Evolutionary conservation across 64 coral and sea anemone species (phyloP), one percentile per base, ranked within the genome.

Genomic region (Montipora sp.): DNA sequence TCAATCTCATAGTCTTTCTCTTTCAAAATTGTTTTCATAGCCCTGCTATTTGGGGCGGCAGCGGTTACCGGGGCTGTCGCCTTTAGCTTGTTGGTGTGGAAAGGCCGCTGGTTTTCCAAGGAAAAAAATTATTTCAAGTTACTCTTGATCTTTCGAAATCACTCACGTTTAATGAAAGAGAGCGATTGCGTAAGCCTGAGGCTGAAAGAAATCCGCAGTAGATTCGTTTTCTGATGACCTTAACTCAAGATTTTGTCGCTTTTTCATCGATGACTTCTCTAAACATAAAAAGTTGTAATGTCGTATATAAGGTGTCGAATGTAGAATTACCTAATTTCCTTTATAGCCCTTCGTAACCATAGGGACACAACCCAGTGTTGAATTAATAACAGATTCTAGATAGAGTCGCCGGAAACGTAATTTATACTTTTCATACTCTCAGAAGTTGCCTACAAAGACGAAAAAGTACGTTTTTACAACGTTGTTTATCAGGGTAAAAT

Each of bases 31-130:
- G 12, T 18, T 78, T 77, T 78, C 18, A 19, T 78, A 78, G 75
- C 19, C 36, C 45, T 49, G 45, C 75, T 78, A n/a, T 78, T 78
- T 78, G 75, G 75, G 47, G 75, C 47, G 75, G 46, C 75, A 78
- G 46, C 75, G 50, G 23, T 27, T 27, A 3, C 71, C 20, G 2
- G 19, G 71, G 20, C 71, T 1, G 20, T 74, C 20, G 71, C 20
- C 71, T 75, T 78, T 15, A n/a, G n/a, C n/a, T n/a, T n/a, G n/a
- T 49, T 78, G 75, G 75, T 78, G 75, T 78, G 75, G 75, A 78
- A 48, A 78, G 47, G 75, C 13, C 13, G n/a, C 4, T 15, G 12
- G 47, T 51, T 49, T 16, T 15, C 47, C 18, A 15, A 49, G 45
- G 18, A 78, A 78, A 49, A 49, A 78, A 13, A n/a, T 78, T 49